Conservation (phyloP, 2,888 invertebrate genomes). For the Epistrophe eligans region DNA sequence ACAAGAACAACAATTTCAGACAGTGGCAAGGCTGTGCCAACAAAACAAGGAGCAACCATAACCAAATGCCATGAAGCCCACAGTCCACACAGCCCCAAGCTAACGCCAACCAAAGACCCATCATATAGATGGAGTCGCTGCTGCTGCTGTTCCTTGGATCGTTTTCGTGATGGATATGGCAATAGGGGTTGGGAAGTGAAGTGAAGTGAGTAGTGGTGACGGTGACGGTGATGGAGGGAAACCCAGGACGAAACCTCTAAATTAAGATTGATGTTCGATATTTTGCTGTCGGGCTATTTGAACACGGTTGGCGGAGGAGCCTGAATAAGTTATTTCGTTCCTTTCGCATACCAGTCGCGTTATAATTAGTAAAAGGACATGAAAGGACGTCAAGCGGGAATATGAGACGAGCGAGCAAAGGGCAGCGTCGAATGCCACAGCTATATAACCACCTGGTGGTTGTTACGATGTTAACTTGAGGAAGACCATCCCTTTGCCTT, state of each 20-base stretch:
- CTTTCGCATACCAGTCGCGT: constrained; percentile 70
- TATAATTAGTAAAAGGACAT: constrained; percentile 72
- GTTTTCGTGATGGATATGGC: constrained; percentile 29
- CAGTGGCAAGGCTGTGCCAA: neutral
- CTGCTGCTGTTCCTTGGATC: constrained; percentile 18
- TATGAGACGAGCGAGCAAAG: neutral
- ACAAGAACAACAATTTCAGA: neutral
- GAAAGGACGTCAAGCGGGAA: constrained; percentile 37
- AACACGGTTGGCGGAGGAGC: constrained; percentile 68
- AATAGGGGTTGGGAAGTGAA: neutral
- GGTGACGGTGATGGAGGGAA: neutral
- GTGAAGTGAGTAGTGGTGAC: neutral
- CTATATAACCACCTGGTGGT: constrained; percentile 4
- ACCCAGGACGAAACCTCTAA: constrained; percentile 65
- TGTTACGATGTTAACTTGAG: constrained; percentile 36
- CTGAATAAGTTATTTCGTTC: constrained; percentile 72
- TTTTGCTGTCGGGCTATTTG: constrained; percentile 73
- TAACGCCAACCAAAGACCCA: constrained; percentile 20
- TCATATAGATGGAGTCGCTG: neutral
- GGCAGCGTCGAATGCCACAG: neutral
- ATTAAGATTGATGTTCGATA: constrained; percentile 76
- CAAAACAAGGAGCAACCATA: constrained; percentile 26
- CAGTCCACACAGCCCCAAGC: neutral
- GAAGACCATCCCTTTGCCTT: constrained; percentile 42
- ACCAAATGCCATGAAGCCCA: constrained; percentile 20